Conservation (phyloP, 2,797 vertebrate species). For the Xenentodon cancila region DNA sequence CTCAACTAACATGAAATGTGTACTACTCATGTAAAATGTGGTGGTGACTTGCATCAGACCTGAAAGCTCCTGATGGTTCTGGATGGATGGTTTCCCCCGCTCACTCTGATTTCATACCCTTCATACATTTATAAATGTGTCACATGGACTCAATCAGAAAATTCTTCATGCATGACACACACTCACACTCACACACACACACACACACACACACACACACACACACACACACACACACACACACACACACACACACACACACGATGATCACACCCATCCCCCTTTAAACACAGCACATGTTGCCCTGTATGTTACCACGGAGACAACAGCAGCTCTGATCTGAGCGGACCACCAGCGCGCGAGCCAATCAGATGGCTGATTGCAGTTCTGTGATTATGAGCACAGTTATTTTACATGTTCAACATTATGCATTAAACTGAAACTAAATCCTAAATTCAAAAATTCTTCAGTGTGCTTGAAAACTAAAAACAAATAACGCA, state of each 20-base stretch:
- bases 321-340: constrained; percentile 15
- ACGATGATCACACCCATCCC: neutral
- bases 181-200: neutral
- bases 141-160: constrained; percentile 26
- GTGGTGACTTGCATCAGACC: neutral
- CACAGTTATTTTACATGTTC: too few relatives aligned
- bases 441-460: too few relatives aligned
- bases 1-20: too few relatives aligned
- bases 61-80: neutral
- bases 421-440: too few relatives aligned
- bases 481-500: too few relatives aligned
- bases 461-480: too few relatives aligned
- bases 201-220: neutral
- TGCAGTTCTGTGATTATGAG: too few relatives aligned
- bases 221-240: too few relatives aligned
- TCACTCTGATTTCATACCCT: constrained; percentile 7
- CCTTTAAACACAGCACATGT: neutral
- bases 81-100: neutral
- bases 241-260: too few relatives aligned
- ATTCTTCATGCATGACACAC: neutral
- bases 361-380: too few relatives aligned
- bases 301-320: constrained; percentile 6
- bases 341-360: too few relatives aligned
- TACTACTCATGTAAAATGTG: too few relatives aligned
- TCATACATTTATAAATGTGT: constrained; percentile 33